Percentiles rank a stretch among this genome's conserved stretches.
Conservation (phyloP, 2,113 vertebrate genomes). For the Harpagus bidentatus region DNA sequence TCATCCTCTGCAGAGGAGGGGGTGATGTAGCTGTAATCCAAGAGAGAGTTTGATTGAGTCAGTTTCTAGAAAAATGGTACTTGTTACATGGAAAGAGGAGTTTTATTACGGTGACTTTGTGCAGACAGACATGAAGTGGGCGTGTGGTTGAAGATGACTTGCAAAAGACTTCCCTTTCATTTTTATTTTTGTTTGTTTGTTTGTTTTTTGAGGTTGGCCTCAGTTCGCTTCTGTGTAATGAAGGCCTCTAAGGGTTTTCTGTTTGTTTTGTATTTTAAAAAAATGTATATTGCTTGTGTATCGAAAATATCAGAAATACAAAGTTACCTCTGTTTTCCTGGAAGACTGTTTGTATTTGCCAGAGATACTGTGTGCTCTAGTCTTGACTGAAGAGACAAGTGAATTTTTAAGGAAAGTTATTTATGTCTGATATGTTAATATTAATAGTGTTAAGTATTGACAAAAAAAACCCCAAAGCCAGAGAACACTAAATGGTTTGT, state of each 20-base stretch:
- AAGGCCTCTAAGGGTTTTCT: background rate
- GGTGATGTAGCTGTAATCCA: background rate
- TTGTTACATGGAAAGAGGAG: background rate
- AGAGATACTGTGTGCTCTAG: background rate
- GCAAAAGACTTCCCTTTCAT: background rate
- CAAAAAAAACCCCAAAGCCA: background rate
- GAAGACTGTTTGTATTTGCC: background rate
- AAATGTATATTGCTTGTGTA: background rate
- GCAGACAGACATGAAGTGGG: background rate
- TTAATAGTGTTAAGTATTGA: background rate
- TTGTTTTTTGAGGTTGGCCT: background rate
- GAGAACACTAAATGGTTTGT: background rate
- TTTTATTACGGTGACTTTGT: background rate
- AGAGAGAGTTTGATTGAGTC: background rate
- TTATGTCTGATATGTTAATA: background rate
- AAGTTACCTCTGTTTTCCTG: background rate
- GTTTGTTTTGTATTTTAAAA: background rate
- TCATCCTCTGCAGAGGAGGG: background rate
- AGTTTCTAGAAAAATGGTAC: background rate
- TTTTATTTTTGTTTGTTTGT: background rate
- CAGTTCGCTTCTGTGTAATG: background rate
- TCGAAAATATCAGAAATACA: background rate
- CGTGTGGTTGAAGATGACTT: background rate
- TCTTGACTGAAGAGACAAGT: background rate
- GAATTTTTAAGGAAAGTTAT: background rate